A percentile compares a stretch with the other conserved stretches of the same genome.
Conservation (phyloP, 1,140 invertebrate species). For the Drosophila teissieri region DNA sequence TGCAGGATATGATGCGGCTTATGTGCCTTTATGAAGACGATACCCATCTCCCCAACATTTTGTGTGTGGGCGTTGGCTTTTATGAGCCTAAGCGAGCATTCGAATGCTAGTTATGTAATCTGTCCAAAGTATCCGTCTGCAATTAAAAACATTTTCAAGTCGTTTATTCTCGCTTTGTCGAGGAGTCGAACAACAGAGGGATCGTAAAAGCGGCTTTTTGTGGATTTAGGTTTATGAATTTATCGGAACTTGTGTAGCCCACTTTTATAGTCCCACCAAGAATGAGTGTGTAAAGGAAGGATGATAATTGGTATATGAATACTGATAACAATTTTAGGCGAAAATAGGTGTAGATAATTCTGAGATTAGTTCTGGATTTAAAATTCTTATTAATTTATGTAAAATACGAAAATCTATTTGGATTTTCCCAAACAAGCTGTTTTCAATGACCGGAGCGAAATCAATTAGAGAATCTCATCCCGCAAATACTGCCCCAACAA, state of each 20-base stretch:
- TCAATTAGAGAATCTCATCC: conserved; percentile 7
- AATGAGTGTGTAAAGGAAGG: background rate
- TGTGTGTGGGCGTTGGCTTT: conserved; percentile 22
- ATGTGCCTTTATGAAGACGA: conserved; percentile 40
- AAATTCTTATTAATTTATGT: conserved; percentile 17
- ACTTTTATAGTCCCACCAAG: conserved; percentile 27
- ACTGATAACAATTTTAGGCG: conserved; percentile 34
- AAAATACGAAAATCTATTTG: background rate
- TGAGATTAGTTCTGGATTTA: conserved; percentile 7
- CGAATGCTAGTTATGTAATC: conserved; percentile 57
- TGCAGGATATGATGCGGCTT: conserved; percentile 37
- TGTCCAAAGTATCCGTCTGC: conserved; percentile 55
- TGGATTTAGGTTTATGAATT: conserved; percentile 29
- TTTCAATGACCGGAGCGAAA: conserved; percentile 4
- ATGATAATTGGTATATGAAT: conserved; percentile 51
- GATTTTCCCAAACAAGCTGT: background rate
- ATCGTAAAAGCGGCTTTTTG: conserved; percentile 31
- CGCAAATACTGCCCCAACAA: conserved; percentile 5
- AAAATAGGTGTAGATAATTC: conserved; percentile 22
- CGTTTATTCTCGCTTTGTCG: conserved; percentile 40
- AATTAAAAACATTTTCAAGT: conserved; percentile 69
- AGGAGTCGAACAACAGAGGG: conserved; percentile 1
- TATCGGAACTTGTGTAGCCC: conserved; percentile 67
- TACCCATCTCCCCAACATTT: conserved; percentile 3
- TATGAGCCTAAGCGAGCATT: conserved; percentile 13